These are phyloP conservation scores for Emberiza fucata DNA, from an alignment of 2,113 vertebrate genomes.

Conservation along the genomic window DNA sequence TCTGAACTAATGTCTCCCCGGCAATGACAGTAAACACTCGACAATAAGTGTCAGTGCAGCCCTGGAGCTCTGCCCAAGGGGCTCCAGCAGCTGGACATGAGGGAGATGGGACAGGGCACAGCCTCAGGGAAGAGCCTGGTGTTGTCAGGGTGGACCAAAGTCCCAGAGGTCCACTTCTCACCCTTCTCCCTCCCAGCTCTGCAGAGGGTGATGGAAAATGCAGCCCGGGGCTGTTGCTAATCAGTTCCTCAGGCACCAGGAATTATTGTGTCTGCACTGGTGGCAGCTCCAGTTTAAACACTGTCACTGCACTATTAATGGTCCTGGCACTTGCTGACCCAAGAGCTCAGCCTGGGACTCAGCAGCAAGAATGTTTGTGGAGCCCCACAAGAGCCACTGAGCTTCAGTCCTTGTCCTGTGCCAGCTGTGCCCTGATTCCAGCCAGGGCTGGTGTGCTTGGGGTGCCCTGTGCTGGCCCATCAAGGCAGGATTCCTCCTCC, in stretches of 20 bases:
- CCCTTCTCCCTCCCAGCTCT: neutral
- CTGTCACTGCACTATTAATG: conserved; percentile 34
- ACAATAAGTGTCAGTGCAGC: conserved; percentile 14
- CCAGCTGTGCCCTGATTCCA: fast-evolving
- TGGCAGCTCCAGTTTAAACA: conserved; percentile 49
- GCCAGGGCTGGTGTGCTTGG: neutral
- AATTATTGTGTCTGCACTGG: conserved; percentile 18
- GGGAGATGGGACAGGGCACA: neutral
- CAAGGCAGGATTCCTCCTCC: neutral
- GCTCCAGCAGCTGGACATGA: neutral
- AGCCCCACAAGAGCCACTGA: neutral
- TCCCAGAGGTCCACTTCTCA: neutral
- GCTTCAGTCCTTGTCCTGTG: neutral
- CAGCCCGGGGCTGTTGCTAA: neutral
- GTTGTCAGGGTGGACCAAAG: neutral
- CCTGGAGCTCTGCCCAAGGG: conserved; percentile 38
- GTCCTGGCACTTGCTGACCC: neutral
- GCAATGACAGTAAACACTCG: conserved; percentile 69
- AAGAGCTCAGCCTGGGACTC: neutral
- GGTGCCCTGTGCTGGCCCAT: neutral
- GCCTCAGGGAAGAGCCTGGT: neutral
- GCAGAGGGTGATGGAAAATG: neutral
- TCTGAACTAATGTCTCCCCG: conserved; percentile 53
- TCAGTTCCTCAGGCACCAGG: neutral
- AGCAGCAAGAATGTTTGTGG: neutral